These are phyloP conservation scores for Oscheius sp. DNA, from an alignment of 2,888 invertebrate genomes.

Conservation along the genomic window DNA sequence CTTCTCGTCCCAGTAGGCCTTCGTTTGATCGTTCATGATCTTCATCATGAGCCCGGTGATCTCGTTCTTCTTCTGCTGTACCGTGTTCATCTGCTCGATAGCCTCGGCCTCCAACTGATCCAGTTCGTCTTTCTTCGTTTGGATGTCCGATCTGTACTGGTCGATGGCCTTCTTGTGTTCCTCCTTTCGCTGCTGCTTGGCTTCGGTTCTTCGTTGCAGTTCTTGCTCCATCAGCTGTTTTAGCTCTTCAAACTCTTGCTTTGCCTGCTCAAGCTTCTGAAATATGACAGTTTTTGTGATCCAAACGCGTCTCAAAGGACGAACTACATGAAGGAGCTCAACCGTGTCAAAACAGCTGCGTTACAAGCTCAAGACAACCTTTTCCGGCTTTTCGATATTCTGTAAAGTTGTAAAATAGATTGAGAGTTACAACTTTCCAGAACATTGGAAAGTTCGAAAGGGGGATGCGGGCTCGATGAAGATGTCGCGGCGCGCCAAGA, in stretches of 20 bases:
- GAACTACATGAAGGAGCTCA: no score
- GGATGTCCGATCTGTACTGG: conserved; percentile 40
- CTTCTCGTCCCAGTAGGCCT: conserved; percentile 36
- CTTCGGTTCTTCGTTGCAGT: conserved; percentile 41
- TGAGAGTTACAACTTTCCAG: no score
- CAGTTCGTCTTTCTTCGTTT: conserved; percentile 41
- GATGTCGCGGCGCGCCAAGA: no score
- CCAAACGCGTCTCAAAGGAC: no score
- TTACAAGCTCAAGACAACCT: not conserved
- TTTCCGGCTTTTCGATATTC: no score
- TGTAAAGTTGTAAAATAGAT: no score
- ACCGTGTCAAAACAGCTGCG: no score
- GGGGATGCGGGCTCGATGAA: no score
- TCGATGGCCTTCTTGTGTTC: conserved; percentile 44
- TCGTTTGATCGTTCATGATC: conserved; percentile 34
- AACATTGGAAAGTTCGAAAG: no score
- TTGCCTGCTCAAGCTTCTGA: conserved; percentile 44
- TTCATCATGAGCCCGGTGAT: conserved; percentile 41
- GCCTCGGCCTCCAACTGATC: conserved; percentile 35
- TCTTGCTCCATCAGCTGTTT: conserved; percentile 50
- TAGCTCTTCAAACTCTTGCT: conserved; percentile 40
- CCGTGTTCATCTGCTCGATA: conserved; percentile 18
- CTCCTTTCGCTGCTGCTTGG: conserved; percentile 41
- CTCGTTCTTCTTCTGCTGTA: conserved; percentile 44
- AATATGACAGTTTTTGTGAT: not conserved